Conservation (phyloP, 2,113 vertebrate species). For the Verasper variegatus region DNA sequence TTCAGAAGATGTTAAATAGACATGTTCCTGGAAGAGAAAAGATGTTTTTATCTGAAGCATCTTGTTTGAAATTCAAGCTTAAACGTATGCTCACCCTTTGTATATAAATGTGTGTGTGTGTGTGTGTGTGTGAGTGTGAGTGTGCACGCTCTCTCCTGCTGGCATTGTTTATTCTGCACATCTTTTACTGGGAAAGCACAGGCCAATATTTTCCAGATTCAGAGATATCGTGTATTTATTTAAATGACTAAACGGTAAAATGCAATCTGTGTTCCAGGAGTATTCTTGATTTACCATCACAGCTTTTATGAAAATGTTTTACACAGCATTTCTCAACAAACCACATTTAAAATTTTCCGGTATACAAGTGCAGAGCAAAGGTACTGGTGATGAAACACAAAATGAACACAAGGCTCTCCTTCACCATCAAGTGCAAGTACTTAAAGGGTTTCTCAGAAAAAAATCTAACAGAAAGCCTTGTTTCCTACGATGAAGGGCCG, state of each 20-base stretch:
- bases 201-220: constrained; percentile 23
- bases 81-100: too few relatives aligned
- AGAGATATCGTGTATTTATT: background rate
- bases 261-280: background rate
- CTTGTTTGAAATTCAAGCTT: too few relatives aligned
- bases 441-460: background rate
- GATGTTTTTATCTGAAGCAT: background rate
- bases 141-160: constrained; percentile 21
- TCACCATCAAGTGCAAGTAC: background rate
- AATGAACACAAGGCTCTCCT: background rate
- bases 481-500: background rate
- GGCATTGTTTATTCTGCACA: constrained; percentile 39
- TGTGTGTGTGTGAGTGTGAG: background rate
- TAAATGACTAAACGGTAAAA: background rate
- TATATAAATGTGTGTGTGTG: too few relatives aligned
- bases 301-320: background rate
- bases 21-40: background rate
- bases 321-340: background rate
- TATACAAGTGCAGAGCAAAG: background rate
- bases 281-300: background rate
- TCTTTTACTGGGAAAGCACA: background rate
- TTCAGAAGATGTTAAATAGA: too few relatives aligned
- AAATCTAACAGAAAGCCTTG: background rate
- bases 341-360: too few relatives aligned
- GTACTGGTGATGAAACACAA: background rate